Evolutionary conservation across 2,888 invertebrate genomes (phyloP).

Genomic region (Odontomyia ornata): DNA sequence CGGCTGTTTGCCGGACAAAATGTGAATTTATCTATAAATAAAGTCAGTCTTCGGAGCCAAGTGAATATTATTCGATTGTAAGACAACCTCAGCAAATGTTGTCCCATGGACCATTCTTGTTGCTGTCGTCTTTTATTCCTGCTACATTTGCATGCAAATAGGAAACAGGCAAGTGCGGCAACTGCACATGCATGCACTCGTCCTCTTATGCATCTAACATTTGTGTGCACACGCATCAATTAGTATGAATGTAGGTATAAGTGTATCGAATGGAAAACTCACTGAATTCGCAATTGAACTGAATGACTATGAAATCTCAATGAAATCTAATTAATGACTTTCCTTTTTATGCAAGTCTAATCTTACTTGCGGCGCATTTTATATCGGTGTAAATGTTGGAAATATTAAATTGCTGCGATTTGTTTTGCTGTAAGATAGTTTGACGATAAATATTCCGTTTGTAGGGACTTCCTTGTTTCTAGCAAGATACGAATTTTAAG

Average conservation of each 20-base stretch:
- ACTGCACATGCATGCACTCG: not conserved
- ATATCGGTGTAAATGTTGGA: not conserved
- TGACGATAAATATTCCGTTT: not conserved
- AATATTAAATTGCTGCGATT: not conserved
- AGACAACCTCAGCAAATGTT: constrained; percentile 4
- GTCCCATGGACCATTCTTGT: not conserved
- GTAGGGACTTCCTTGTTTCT: no score
- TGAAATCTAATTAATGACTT: constrained; percentile 38
- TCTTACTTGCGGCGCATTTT: constrained; percentile 20
- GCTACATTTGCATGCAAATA: not conserved
- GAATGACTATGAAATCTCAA: constrained; percentile 44
- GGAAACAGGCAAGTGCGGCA: not conserved
- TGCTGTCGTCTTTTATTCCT: constrained; percentile 6
- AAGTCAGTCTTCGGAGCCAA: not conserved
- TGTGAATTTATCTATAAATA: constrained; percentile 40
- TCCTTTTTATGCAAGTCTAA: constrained; percentile 35
- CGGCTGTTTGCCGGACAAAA: constrained; percentile 15
- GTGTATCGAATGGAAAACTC: not conserved
- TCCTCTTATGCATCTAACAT: not conserved
- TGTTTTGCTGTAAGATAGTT: not conserved
- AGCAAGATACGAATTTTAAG: no score
- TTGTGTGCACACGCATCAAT: not conserved
- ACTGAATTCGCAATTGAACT: constrained; percentile 2
- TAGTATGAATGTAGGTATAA: not conserved
- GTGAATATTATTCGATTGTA: constrained; percentile 33